Conservation (phyloP, 2,888 invertebrate species). For the Gymnocheta viridis region DNA sequence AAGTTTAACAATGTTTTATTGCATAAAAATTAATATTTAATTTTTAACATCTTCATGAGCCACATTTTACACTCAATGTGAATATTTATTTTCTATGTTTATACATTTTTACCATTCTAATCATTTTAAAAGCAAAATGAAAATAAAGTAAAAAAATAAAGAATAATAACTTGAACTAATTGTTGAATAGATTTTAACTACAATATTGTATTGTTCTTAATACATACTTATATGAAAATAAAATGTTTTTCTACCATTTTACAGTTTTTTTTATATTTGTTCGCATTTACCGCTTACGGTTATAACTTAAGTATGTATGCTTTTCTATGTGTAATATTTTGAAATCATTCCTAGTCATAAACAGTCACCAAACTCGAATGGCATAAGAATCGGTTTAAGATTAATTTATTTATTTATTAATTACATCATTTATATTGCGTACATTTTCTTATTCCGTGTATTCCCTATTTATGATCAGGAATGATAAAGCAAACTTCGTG, state of each 20-base stretch:
- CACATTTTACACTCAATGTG: conserved; percentile 11
- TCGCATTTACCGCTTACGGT: neutral
- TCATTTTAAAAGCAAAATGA: conserved; percentile 44
- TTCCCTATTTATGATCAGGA: neutral
- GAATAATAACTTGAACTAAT: conserved; percentile 27
- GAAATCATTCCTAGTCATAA: conserved; percentile 2
- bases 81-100: conserved; percentile 43
- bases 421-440: neutral
- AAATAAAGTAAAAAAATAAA: conserved; percentile 21
- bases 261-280: neutral
- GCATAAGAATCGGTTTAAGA: neutral
- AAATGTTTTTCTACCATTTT: conserved; percentile 2
- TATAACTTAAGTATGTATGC: neutral
- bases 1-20: conserved; percentile 64
- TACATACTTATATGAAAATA: conserved; percentile 48
- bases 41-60: conserved; percentile 46
- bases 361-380: neutral
- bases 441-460: neutral
- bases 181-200: conserved; percentile 37
- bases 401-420: neutral
- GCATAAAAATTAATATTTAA: conserved; percentile 63
- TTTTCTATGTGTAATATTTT: neutral
- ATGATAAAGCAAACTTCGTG: neutral
- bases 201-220: conserved; percentile 39
- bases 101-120: conserved; percentile 45